Base-by-base conservation (phyloP, 2,888 invertebrate species). In the Gastrophysa polygoni region DNA sequence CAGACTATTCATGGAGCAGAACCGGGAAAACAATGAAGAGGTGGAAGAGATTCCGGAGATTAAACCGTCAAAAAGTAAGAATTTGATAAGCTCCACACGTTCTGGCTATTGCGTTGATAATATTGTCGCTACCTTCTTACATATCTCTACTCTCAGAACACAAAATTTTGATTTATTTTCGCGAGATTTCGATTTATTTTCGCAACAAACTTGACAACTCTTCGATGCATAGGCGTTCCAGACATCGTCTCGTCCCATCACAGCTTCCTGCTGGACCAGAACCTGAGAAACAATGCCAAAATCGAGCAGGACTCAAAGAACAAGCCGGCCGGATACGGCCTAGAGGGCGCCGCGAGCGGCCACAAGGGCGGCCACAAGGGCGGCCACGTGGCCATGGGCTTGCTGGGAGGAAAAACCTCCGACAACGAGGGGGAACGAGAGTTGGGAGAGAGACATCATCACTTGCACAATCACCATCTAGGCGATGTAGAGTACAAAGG, bases 361-460 rank as follows among this genome's bases (percentile, higher is more conserved):
- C 65, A 65, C 2, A 69, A 66, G 59, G 73, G 68, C 38, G 67
- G 70, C 16, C 65, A 65, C 2, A 69, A 66, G 59, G 73, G 71
- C 46, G 32, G 48, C 29, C 80, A 79, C 60, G 71, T 79, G 34
- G 78, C 70, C 3, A 77, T 78, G 77, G 79, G 78, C 0, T 24
- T 56, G 18, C 64, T 52, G 14, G 61, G 62, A 21, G 58, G 54
- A 8, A 43, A 59, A 6, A 59, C 56, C 4, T 54, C 50, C 18
- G 10, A 38, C 8, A 64, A 59, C 20, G 60, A 32, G n/a, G 65
- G 63, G 58, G 56, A 47, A n/a, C n/a, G n/a, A n/a, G n/a, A n/a
- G n/a, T n/a, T n/a, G n/a, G n/a, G n/a, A n/a, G n/a, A n/a, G n/a
- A n/a, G n/a, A n/a, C 71, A 61, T 57, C 63, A 69, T 29, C 68